Evolutionary conservation across 2,113 vertebrate genomes (phyloP).

Genomic region (Otis tarda): DNA sequence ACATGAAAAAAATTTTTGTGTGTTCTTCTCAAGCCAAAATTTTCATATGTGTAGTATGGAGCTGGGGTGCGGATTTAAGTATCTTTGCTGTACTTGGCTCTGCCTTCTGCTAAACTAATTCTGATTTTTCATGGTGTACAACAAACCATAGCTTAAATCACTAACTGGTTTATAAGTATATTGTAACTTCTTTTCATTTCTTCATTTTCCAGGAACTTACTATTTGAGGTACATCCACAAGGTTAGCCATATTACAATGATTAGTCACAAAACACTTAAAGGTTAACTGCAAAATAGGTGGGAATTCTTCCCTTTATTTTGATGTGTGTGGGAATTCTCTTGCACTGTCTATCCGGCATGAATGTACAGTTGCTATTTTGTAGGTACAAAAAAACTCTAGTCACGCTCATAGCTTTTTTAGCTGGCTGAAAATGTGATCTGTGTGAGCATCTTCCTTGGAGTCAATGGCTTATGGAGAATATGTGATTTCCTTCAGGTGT

Average conservation of each 20-base stretch:
- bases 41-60: background rate
- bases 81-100: background rate
- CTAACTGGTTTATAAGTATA: background rate
- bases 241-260: background rate
- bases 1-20: background rate
- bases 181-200: background rate
- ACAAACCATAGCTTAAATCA: background rate
- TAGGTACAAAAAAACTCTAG: background rate
- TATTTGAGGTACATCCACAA: background rate
- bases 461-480: background rate
- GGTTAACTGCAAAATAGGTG: background rate
- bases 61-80: background rate
- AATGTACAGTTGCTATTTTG: background rate
- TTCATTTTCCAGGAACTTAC: background rate
- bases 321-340: background rate
- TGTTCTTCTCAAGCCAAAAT: background rate
- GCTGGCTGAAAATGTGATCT: background rate
- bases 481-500: background rate
- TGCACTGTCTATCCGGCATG: background rate
- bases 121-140: background rate
- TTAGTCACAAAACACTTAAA: constrained; percentile 28
- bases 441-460: background rate
- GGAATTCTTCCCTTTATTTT: constrained; percentile 24
- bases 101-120: background rate
- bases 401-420: background rate